A percentile compares a stretch with the other conserved stretches of the same genome.
These are phyloP conservation scores for Hermatobates lingyangjiaoensis DNA, from an alignment of 1,140 invertebrate species.

Conservation along the genomic window DNA sequence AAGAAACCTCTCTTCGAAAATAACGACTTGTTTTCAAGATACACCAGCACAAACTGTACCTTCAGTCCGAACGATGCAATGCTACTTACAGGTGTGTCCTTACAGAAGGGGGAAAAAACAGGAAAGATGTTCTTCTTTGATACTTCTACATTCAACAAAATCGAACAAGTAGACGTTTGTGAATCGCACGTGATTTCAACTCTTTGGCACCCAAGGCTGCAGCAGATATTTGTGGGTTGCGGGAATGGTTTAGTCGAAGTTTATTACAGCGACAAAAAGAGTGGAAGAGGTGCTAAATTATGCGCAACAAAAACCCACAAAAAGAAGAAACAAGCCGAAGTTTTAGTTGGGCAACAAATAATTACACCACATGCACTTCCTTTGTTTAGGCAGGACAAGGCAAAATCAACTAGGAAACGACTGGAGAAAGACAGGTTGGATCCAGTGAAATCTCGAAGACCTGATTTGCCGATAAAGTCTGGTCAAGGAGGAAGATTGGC, in stretches of 20 bases:
- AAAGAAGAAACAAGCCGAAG: constrained; percentile 63
- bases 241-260: constrained; percentile 80
- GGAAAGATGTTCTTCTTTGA: constrained; percentile 72
- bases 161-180: constrained; percentile 51
- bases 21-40: constrained; percentile 51
- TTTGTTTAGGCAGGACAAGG: constrained; percentile 80
- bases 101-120: constrained; percentile 43
- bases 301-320: constrained; percentile 67
- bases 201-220: constrained; percentile 90
- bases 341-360: constrained; percentile 80
- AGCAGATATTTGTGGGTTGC: constrained; percentile 86
- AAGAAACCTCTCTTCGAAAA: constrained; percentile 55
- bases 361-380: constrained; percentile 93
- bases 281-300: constrained; percentile 74
- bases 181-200: constrained; percentile 72
- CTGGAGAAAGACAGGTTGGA: constrained; percentile 83
- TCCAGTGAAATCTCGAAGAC: constrained; percentile 76
- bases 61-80: constrained; percentile 88
- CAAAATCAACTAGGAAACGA: constrained; percentile 73
- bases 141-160: constrained; percentile 51
- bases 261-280: constrained; percentile 73
- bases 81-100: constrained; percentile 71
- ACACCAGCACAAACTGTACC: constrained; percentile 28
- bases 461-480: constrained; percentile 90
- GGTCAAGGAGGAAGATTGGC: constrained; percentile 85